Percentiles rank a stretch among this genome's conserved stretches.
phyloP scores from a whole-genome alignment of 1,140 invertebrate species.

The Drosophila suzukii region DNA sequence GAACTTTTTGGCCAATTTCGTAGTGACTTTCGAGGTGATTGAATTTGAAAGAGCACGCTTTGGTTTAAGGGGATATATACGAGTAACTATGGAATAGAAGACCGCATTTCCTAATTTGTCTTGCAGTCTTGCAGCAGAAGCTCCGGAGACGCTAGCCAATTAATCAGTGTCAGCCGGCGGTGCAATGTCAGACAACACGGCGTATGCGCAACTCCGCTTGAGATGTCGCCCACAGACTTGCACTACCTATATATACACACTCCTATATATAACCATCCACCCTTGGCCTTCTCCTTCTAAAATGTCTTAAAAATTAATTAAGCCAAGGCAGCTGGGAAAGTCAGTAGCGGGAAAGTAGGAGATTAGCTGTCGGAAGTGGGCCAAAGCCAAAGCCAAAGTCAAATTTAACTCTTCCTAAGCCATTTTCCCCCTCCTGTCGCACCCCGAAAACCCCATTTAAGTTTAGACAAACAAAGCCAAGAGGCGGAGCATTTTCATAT shows the following conservation, averaged over 20 bases:
- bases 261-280: no score
- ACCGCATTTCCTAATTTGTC: constrained; percentile 33
- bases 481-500: constrained; percentile 20
- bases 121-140: constrained; percentile 18
- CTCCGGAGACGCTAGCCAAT: constrained; percentile 16
- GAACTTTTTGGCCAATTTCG: constrained; percentile 31
- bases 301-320: constrained; percentile 73
- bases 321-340: constrained; percentile 4
- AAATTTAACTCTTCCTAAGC: constrained; percentile 33
- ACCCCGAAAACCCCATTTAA: constrained; percentile 4
- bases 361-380: constrained; percentile 36
- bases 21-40: constrained; percentile 34
- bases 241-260: neutral
- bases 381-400: constrained; percentile 9
- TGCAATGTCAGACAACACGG: constrained; percentile 38
- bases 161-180: constrained; percentile 59
- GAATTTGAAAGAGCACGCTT: constrained; percentile 14
- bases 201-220: constrained; percentile 51
- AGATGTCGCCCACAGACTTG: constrained; percentile 34
- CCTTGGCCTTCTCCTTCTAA: constrained; percentile 13
- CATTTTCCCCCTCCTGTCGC: neutral
- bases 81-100: neutral
- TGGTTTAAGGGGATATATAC: neutral
- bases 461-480: constrained; percentile 24
- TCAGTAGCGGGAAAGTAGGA: neutral